Percentiles rank a stretch among this genome's conserved stretches.
Conservation (phyloP, 2,888 invertebrate genomes). For the Habrosyne pyritoides region DNA sequence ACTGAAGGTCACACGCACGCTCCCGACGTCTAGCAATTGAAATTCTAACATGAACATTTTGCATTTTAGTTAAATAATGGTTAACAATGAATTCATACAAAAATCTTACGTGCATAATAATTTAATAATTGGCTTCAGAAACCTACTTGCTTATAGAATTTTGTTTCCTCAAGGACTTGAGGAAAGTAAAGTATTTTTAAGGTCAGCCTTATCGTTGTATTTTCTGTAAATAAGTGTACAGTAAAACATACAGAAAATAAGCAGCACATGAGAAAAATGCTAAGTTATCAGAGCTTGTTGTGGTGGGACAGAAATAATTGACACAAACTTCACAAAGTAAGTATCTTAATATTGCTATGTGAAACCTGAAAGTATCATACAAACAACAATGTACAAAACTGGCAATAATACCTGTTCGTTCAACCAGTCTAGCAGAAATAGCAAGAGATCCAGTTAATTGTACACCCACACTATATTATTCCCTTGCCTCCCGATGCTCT, state of each 20-base stretch:
- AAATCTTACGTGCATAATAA: no score
- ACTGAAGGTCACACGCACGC: constrained; percentile 54
- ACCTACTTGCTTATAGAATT: no score
- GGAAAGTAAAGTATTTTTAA: no score
- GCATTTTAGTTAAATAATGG: constrained; percentile 21
- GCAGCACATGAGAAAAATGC: constrained; percentile 12
- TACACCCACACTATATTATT: constrained; percentile 37
- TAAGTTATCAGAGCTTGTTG: no score
- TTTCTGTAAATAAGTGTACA: no score
- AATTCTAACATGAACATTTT: constrained; percentile 28
- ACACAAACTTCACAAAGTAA: no score
- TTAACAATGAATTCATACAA: constrained; percentile 16
- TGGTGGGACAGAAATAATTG: no score
- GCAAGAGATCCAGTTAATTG: constrained; percentile 31
- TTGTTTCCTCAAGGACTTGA: no score
- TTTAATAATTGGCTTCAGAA: no score
- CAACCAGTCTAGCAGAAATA: constrained; percentile 27
- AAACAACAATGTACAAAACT: background rate
- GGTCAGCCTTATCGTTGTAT: no score
- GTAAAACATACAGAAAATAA: no score
- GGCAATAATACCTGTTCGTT: constrained; percentile 21
- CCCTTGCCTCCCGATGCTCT: constrained; percentile 28
- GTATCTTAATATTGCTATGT: no score
- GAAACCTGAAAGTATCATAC: background rate
- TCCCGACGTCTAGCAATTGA: constrained; percentile 36